Evolutionary conservation across 2,113 vertebrate species (phyloP).

Genomic region (Silurus meridionalis): DNA sequence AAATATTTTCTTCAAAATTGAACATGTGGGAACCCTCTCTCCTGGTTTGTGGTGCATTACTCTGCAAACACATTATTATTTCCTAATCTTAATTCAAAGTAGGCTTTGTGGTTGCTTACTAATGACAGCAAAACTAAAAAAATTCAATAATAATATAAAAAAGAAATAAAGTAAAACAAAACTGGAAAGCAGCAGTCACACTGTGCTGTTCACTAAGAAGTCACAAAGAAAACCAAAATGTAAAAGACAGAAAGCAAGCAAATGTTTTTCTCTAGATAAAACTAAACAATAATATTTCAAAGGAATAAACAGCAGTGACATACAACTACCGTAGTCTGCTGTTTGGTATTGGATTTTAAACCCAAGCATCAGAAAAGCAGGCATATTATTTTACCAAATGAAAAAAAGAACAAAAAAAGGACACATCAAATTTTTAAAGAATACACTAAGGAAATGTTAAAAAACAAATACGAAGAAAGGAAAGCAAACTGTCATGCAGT

Average conservation of each 20-base stretch:
- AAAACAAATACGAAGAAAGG: neutral
- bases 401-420: neutral
- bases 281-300: constrained; percentile 20
- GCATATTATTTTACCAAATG: neutral
- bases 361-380: neutral
- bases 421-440: neutral
- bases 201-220: neutral
- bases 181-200: constrained; percentile 9
- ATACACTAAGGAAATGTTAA: neutral
- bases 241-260: neutral
- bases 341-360: constrained; percentile 14
- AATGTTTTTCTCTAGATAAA: constrained; percentile 19
- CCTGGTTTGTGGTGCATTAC: neutral
- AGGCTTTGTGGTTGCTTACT: neutral
- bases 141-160: too few relatives aligned
- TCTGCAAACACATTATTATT: neutral
- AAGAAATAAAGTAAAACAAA: neutral
- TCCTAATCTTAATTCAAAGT: neutral
- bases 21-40: neutral
- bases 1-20: neutral
- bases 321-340: constrained; percentile 7
- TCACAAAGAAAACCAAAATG: neutral
- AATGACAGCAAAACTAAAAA: neutral
- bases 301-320: neutral
- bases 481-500: neutral